Base-by-base conservation (phyloP, 1,140 invertebrate species). In the Macrobrachium rosenbergii region DNA sequence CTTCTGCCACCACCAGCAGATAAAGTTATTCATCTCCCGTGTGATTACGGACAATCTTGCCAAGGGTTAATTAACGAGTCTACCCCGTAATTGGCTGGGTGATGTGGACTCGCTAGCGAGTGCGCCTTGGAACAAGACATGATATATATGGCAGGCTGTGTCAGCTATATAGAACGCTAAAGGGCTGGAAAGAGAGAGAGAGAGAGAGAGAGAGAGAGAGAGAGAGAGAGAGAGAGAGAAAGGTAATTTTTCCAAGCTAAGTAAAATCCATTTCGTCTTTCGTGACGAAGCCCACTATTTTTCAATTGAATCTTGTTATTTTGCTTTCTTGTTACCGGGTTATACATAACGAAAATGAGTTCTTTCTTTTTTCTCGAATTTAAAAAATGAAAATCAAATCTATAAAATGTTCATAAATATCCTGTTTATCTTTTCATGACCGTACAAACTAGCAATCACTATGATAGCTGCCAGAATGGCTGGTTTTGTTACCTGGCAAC, bases 21-120 rank as follows among this genome's bases (percentile, higher is more conserved):
- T 85, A 72, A 85, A 85, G 83, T 79, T 85, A 79, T 85, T 79
- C 83, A 43, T 85, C 75, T 85, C 75, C 69, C 75, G 76, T 59
- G 83, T 79, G 75, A 85, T 85, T 85, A 85, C 63, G 62, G 63
- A 78, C 63, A 79, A 85, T 79, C 83, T 72, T 85, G 43, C 75
- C n/a, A n/a, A 67, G 76, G 82, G 76, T 43, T 85, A 85, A 85
- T 85, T 85, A 85, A 73, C 83, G 83, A 79, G 60, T 62, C 75
- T 78, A 85, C 21, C 59, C 59, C 43, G 82, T 76, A 83, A 83
- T 76, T 76, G 73, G 72, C 72, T 77, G 21, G 45, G 14, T 19
- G 76, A 60, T 79, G 52, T 43, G 58, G 16, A n/a, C n/a, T n/a
- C n/a, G 45, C 43, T 79, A 37, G 43, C 59, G 76, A 80, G 60